Evolutionary conservation across 2,888 invertebrate genomes (phyloP).

Genomic region (Trileptium ribeirensis): DNA sequence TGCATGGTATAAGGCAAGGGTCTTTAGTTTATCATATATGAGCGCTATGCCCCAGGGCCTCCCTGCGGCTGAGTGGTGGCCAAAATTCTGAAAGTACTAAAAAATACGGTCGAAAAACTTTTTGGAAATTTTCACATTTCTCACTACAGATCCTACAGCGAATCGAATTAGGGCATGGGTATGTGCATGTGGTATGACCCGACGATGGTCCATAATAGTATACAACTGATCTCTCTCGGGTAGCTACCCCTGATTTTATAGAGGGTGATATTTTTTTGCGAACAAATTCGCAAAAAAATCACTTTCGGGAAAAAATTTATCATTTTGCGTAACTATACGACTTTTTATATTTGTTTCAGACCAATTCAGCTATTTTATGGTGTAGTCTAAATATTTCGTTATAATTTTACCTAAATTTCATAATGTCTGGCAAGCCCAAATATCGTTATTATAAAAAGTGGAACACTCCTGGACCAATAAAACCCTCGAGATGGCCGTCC

Average conservation of each 20-base stretch:
- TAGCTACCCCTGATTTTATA: neutral
- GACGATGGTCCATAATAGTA: neutral
- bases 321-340: too few relatives aligned
- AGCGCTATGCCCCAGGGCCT: too few relatives aligned
- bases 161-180: too few relatives aligned
- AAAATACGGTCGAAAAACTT: too few relatives aligned
- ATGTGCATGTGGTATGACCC: neutral
- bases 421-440: neutral
- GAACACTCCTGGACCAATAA: neutral
- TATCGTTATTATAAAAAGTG: neutral
- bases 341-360: neutral
- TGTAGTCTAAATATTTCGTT: neutral
- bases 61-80: too few relatives aligned
- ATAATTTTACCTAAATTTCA: neutral
- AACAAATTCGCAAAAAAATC: neutral
- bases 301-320: neutral
- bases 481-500: neutral
- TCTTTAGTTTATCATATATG: too few relatives aligned
- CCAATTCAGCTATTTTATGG: neutral
- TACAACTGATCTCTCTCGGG: neutral
- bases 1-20: too few relatives aligned
- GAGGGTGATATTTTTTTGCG: neutral
- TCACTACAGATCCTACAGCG: too few relatives aligned
- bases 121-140: too few relatives aligned
- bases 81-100: too few relatives aligned